phyloP scores from a whole-genome alignment of 2,113 vertebrate genomes.

The Polypterus bichir region DNA sequence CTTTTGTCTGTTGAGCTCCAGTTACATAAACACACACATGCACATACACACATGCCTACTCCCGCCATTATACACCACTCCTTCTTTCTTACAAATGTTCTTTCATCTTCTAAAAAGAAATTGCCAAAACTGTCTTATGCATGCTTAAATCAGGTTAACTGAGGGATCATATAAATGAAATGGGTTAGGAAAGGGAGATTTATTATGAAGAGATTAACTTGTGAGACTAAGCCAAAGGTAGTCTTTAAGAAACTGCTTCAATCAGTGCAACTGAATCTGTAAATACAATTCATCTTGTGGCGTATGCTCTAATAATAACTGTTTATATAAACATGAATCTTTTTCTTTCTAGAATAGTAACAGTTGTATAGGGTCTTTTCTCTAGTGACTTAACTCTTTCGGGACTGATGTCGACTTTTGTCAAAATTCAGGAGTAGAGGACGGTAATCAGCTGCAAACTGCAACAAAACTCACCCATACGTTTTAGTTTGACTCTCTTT shows the following conservation, averaged over 20 bases:
- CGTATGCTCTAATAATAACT: slow-evolving; percentile 26
- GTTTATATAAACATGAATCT: no score
- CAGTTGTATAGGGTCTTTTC: no score
- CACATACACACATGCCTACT: neutral
- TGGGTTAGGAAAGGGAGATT: slow-evolving; percentile 22
- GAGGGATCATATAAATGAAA: slow-evolving; percentile 18
- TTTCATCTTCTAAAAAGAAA: neutral
- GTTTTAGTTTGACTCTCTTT: no score
- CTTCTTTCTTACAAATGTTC: slow-evolving; percentile 12
- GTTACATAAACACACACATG: neutral
- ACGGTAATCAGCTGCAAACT: no score
- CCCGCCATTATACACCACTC: neutral
- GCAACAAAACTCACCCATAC: no score
- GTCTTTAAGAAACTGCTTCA: slow-evolving; percentile 40
- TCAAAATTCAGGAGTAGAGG: no score
- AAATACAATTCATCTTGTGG: slow-evolving; percentile 26
- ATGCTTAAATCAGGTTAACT: slow-evolving; percentile 16
- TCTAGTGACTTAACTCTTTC: no score
- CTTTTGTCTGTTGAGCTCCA: neutral
- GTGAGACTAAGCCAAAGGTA: slow-evolving; percentile 28
- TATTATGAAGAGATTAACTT: slow-evolving; percentile 43
- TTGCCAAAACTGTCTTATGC: neutral
- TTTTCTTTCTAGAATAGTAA: no score
- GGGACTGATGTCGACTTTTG: no score
- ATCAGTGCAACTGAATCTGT: slow-evolving; percentile 30